Evolutionary conservation across 23 tunicate genomes (phyloP), one percentile per base, ranked within the genome.

Genomic region (Diplosoma virens): DNA sequence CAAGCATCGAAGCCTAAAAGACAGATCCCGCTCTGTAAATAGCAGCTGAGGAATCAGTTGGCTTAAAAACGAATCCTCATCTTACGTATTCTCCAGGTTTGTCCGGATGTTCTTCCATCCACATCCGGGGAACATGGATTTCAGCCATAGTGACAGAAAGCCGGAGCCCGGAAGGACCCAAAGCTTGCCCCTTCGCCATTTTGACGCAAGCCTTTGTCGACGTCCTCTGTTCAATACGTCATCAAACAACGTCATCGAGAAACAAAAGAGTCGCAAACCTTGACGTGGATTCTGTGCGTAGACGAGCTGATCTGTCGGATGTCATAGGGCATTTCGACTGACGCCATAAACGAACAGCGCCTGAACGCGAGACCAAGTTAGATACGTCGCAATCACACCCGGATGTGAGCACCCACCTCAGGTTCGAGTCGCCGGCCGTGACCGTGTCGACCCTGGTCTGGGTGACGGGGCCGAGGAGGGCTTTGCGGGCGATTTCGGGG

Each of bases 121-220:
- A 87, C 83, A 87, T 76, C 23, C 95, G 46, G 1, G 95, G 95
- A 22, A 87, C 95, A 52, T 87, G 95, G 55, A 87, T 81, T 52
- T 87, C 95, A 68, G 95, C 95, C 78, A 87, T 47, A 16, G 36
- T 54, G 33, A 87, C 68, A 2, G 76, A 68, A 25, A 87, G 68
- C 0, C 53, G 66, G 35, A 87, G 76, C 16, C 75, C 85, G 0
- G 29, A 30, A 5, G 41, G 66, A 21, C 76, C 72, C 67, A 79
- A 33, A 4, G 25, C 11, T 7, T 56, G 45, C 0, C 68, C 33
- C 26, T 76, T 81, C 11, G 69, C 71, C 55, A 87, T 52, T 4
- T 75, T 52, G n/a, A 87, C 84, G 32, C 83, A 83, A 18, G 95
- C 95, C 56, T 87, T 87, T 23, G 84, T 59, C 18, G 79, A 72